Evolutionary conservation across 2,113 vertebrate genomes (phyloP), one percentile per base, ranked within the genome.

Genomic region (Carollia perspicillata): DNA sequence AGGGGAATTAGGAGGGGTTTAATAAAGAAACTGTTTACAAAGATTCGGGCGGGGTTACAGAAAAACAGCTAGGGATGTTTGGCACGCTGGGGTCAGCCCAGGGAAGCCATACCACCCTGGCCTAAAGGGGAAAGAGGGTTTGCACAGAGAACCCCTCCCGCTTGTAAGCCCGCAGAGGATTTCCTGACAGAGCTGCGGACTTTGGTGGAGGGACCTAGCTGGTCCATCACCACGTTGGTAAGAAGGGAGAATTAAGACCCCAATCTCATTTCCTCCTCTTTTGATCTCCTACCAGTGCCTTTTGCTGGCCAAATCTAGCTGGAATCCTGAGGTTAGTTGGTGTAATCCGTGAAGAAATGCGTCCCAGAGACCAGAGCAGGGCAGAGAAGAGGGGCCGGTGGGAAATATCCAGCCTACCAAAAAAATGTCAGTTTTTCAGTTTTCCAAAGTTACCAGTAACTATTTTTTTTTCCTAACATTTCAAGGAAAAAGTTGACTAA

Each of bases 1-100:
- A 89, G 96, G 93, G 81, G 93, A 74, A 97, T 97, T 96, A 96
- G 81, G 83, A 91, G 53, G 93, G 90, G 77, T 97, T 96, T 96
- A 97, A 96, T 96, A 96, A 96, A 93, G 94, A 95, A 97, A 94
- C 93, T 97, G 74, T 79, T 96, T 96, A 89, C 93, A 85, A 96
- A 96, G 84, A 90, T 53, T 79, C 23, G 69, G 23, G 49, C 89
- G 51, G 53, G 81, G 66, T 87, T 78, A 96, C 88, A 40, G 68
- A 86, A 92, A 95, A 87, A 71, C 81, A 95, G 16, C 80, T 42
- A 63, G 26, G 65, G 88, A 49, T 84, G 71, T 35, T 84, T 51
- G 88, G n/a, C 49, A 2, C 63, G 28, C 28, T 77, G 51, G 72
- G 86, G 87, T 72, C 65, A 90, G 60, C 88, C 83, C 28, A 33